Evolutionary conservation across 2,113 vertebrate genomes (phyloP).

Genomic region (Stercorarius parasiticus): DNA sequence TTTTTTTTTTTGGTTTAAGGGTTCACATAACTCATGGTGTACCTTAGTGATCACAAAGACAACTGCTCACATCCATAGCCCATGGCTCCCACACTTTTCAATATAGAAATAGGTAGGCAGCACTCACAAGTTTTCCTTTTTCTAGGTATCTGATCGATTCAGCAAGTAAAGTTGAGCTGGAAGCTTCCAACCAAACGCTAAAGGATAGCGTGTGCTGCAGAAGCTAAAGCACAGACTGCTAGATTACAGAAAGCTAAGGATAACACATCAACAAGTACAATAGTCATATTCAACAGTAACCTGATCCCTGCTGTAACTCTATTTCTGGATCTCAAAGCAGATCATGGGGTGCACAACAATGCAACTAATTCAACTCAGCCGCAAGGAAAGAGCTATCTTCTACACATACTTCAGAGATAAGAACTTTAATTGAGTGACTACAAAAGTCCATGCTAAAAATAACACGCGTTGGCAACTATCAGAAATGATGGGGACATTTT

Average conservation of each 20-base stretch:
- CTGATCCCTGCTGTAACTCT: background rate
- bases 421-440: background rate
- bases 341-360: background rate
- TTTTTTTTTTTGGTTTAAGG: background rate
- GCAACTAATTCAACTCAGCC: background rate
- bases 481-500: background rate
- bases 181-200: background rate
- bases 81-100: background rate
- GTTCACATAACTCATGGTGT: background rate
- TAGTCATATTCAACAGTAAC: background rate
- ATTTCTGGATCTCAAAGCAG: background rate
- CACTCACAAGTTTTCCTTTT: background rate
- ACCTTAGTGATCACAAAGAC: background rate
- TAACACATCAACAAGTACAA: background rate
- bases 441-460: constrained; percentile 25
- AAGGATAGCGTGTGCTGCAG: accelerated
- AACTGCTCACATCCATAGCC: background rate
- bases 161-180: background rate
- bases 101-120: background rate
- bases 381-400: background rate
- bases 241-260: background rate
- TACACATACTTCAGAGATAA: background rate
- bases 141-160: background rate
- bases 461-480: background rate
- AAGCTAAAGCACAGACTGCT: background rate